Conservation (phyloP, 2,113 vertebrate species). For the Neomonachus schauinslandi region DNA sequence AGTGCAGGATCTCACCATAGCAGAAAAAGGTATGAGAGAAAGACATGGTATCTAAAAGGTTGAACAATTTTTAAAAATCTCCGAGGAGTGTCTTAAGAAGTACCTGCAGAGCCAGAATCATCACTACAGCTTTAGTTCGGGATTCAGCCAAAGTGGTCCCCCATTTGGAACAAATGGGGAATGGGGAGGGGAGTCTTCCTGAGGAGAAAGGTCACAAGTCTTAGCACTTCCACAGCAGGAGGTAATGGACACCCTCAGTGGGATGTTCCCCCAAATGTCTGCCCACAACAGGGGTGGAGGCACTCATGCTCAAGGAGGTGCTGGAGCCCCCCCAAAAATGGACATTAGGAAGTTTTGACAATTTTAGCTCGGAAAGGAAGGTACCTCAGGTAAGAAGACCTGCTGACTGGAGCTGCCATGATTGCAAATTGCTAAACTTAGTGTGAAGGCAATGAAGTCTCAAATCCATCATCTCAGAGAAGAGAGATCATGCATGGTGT, state of each 20-base stretch:
- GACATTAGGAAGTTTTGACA: neutral
- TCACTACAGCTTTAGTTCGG: neutral
- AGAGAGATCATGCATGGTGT: fast-evolving
- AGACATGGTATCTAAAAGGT: neutral
- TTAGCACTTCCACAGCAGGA: neutral
- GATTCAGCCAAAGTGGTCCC: neutral
- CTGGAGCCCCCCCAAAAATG: neutral
- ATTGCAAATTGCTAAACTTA: neutral
- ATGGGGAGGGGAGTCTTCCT: neutral
- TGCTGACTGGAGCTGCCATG: neutral
- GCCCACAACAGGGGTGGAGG: neutral
- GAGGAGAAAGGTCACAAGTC: neutral
- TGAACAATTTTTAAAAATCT: neutral
- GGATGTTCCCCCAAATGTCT: neutral
- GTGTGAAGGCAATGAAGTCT: neutral
- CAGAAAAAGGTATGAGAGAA: neutral
- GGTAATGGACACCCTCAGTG: too few species aligned
- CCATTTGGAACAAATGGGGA: neutral
- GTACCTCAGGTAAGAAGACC: neutral
- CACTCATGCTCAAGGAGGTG: neutral
- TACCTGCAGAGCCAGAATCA: neutral
- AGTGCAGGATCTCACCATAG: neutral
- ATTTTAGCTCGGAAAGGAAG: neutral
- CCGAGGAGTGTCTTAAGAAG: neutral
- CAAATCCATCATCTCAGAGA: neutral